phyloP scores from a whole-genome alignment of 2,797 vertebrate genomes.

The Poeciliopsis gracilis region DNA sequence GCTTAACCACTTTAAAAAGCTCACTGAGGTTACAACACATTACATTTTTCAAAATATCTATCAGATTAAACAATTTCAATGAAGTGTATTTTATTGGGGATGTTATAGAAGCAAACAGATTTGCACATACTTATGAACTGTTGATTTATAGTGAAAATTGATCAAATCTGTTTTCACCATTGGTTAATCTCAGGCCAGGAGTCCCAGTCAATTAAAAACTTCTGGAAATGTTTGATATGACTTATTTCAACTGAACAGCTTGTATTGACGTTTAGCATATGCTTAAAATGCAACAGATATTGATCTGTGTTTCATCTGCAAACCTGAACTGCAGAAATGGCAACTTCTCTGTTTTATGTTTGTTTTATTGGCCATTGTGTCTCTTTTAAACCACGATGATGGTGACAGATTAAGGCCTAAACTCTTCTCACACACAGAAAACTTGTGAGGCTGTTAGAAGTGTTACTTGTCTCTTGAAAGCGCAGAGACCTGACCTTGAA shows the following conservation, averaged over 20 bases:
- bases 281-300: neutral
- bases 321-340: neutral
- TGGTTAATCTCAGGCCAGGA: neutral
- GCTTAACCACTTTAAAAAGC: no score
- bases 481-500: constrained; percentile 54
- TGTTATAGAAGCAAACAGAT: neutral
- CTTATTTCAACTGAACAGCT: neutral
- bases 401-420: constrained; percentile 34
- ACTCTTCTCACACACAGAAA: constrained; percentile 25
- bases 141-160: no score
- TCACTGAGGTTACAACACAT: no score
- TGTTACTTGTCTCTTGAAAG: constrained; percentile 53
- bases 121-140: neutral
- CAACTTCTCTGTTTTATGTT: neutral
- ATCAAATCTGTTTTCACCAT: no score
- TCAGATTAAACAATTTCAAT: no score
- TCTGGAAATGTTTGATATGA: neutral
- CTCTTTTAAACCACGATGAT: neutral
- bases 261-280: neutral
- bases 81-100: no score
- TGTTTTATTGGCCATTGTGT: neutral
- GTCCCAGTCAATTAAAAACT: neutral
- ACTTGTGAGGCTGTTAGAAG: constrained; percentile 50
- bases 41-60: no score
- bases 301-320: neutral